A percentile compares a stretch with the other conserved stretches of the same genome.
Conservation (phyloP, 1,140 invertebrate species). For the Anadara kagoshimensis region DNA sequence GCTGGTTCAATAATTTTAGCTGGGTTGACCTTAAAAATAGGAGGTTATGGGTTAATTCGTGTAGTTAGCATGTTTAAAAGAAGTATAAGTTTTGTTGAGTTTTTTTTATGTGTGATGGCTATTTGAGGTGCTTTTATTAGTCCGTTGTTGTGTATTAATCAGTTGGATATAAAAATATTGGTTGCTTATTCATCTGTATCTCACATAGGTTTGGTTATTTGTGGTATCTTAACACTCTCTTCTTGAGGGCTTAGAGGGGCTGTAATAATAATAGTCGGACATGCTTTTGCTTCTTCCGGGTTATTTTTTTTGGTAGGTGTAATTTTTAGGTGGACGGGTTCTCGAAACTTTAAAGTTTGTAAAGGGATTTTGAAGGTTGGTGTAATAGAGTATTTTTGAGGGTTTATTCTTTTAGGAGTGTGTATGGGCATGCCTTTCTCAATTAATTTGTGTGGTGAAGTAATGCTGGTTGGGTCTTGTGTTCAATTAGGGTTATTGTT, state of each 20-base stretch:
- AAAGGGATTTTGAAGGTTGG: constrained; percentile 59
- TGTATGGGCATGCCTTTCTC: background rate
- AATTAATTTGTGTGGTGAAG: constrained; percentile 1
- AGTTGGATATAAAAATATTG: constrained; percentile 79
- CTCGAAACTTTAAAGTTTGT: constrained; percentile 73
- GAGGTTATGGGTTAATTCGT: constrained; percentile 78
- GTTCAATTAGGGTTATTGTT: background rate
- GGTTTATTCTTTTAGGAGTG: background rate
- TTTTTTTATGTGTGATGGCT: constrained; percentile 70
- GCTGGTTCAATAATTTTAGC: constrained; percentile 83
- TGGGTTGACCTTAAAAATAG: constrained; percentile 82
- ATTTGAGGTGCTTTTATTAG: constrained; percentile 77
- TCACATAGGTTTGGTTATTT: constrained; percentile 78
- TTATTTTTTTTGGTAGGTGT: constrained; percentile 82
- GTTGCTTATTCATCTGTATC: constrained; percentile 80
- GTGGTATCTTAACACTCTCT: constrained; percentile 74
- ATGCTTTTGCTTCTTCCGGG: constrained; percentile 80
- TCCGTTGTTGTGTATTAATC: constrained; percentile 79
- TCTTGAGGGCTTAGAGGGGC: constrained; percentile 74
- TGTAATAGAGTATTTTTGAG: too few species aligned
- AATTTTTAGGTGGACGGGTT: constrained; percentile 76
- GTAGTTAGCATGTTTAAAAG: constrained; percentile 74
- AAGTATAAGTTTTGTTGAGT: constrained; percentile 73
- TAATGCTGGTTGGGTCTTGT: background rate
- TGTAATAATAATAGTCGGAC: constrained; percentile 79